phyloP scores from a whole-genome alignment of 1,140 invertebrate genomes.

The Odontomachus brunneus region DNA sequence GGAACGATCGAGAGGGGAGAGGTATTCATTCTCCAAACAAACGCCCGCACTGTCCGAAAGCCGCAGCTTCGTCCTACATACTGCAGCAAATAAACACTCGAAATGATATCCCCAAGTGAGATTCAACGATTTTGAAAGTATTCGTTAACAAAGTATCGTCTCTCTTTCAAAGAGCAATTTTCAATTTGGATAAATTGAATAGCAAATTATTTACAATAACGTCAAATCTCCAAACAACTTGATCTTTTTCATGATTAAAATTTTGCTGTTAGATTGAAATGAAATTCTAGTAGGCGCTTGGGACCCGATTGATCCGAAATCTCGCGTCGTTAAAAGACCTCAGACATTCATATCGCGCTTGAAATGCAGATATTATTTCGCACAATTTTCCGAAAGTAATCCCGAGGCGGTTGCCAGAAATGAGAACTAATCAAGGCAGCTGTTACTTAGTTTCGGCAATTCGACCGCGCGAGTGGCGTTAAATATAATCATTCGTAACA shows the following conservation, averaged over 20 bases:
- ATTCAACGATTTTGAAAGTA: not conserved
- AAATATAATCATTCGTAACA: conserved; percentile 22
- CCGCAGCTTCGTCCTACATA: not conserved
- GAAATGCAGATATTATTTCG: not conserved
- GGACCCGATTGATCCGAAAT: not conserved
- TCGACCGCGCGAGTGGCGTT: not conserved
- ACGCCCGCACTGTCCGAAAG: not conserved
- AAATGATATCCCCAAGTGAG: not conserved
- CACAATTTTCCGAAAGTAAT: conserved; percentile 6
- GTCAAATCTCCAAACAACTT: not conserved
- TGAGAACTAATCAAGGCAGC: conserved; percentile 36
- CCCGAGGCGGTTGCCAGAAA: conserved; percentile 32
- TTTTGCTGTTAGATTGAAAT: not conserved
- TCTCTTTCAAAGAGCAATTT: no score
- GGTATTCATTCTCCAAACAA: not conserved
- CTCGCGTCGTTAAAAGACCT: not conserved
- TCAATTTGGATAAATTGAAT: no score
- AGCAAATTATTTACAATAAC: no score
- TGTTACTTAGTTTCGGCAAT: conserved; percentile 8
- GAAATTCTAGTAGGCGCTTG: not conserved
- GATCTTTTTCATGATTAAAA: not conserved
- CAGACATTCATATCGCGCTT: not conserved
- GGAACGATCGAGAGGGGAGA: not conserved
- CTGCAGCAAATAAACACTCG: not conserved
- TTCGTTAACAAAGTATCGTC: not conserved